Evolutionary conservation across 2,888 invertebrate genomes (phyloP).

Genomic region (Drosophila subsilvestris): DNA sequence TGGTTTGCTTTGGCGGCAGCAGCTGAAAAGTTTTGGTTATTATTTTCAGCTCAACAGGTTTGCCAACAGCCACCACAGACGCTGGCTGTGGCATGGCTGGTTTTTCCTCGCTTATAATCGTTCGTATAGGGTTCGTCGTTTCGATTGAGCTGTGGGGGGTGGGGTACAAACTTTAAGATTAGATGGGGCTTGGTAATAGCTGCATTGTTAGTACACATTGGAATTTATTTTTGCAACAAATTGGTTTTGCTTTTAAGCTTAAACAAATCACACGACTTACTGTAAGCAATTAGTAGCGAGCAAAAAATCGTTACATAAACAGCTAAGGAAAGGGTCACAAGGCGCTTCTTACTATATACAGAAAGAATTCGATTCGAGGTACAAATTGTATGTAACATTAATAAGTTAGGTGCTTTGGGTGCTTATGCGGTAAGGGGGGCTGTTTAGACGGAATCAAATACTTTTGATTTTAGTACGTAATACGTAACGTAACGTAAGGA

Average conservation of each 20-base stretch:
- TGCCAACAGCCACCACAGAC: constrained; percentile 45
- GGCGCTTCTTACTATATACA: constrained; percentile 27
- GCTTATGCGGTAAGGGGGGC: constrained; percentile 3
- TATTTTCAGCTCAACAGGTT: constrained; percentile 77
- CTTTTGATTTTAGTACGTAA: constrained; percentile 31
- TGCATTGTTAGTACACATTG: constrained; percentile 44
- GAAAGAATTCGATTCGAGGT: constrained; percentile 24
- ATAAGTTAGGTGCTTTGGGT: constrained; percentile 3
- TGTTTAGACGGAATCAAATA: constrained; percentile 46
- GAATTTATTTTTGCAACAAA: constrained; percentile 63
- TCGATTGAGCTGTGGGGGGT: constrained; percentile 39
- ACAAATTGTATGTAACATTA: constrained; percentile 18
- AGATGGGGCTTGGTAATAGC: background rate
- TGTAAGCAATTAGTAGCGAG: constrained; percentile 50
- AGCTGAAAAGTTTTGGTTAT: constrained; percentile 68
- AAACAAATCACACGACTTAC: constrained; percentile 63
- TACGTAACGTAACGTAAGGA: constrained; percentile 9
- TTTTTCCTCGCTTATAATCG: constrained; percentile 16
- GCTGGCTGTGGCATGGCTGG: constrained; percentile 12
- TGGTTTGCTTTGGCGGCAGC: constrained; percentile 20
- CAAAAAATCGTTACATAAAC: constrained; percentile 38
- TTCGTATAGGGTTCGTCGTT: background rate
- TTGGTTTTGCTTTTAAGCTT: constrained; percentile 37
- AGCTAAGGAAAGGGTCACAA: constrained; percentile 15
- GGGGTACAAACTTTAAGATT: constrained; percentile 30